Conservation (phyloP, 2,113 vertebrate species). For the Colinus virginianus region DNA sequence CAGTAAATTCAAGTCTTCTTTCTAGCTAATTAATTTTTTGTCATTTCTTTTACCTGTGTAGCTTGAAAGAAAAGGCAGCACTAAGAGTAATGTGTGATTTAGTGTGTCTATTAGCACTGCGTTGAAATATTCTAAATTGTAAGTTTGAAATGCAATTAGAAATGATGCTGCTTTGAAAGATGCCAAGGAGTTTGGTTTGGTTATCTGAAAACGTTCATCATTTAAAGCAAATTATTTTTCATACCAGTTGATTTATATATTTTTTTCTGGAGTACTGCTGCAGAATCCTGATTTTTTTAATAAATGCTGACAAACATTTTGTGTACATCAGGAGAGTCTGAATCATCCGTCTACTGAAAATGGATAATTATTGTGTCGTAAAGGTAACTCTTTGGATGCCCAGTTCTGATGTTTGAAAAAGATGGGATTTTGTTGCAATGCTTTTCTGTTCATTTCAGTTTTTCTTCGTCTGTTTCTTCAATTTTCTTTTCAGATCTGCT, state of each 20-base stretch:
- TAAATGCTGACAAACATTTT: slow-evolving; percentile 19
- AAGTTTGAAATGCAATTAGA: neutral
- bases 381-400: slow-evolving; percentile 45
- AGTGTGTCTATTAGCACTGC: neutral
- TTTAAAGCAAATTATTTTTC: neutral
- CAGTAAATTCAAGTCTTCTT: slow-evolving; percentile 20
- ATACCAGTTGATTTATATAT: neutral
- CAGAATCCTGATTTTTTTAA: neutral
- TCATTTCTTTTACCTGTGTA: neutral
- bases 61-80: neutral
- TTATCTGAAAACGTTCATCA: neutral
- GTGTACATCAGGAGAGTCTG: slow-evolving; percentile 2
- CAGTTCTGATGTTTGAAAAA: slow-evolving; percentile 39
- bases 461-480: neutral
- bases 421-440: slow-evolving; percentile 35
- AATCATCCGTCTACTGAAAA: slow-evolving; percentile 6
- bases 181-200: neutral
- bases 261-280: neutral
- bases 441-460: slow-evolving; percentile 54
- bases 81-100: neutral
- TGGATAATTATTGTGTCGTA: slow-evolving; percentile 41
- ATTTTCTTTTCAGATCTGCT: neutral
- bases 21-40: slow-evolving; percentile 2
- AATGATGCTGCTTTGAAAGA: neutral
- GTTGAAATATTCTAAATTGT: slow-evolving; percentile 39